Base-by-base conservation (phyloP, 92 coral and sea anemone genomes). In the Zoanthus solanderi region DNA sequence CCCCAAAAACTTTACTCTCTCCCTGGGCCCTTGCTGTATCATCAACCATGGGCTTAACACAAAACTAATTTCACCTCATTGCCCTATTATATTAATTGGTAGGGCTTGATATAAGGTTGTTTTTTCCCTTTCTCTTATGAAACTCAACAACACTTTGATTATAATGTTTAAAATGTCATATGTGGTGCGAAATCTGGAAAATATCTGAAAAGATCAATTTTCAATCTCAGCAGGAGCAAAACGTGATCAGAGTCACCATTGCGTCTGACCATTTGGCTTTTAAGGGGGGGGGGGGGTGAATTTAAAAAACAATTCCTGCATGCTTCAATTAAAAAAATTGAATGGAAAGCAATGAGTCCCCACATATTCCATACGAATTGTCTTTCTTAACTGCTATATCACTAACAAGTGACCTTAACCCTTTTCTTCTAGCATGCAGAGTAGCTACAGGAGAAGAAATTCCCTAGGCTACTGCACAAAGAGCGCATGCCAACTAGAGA, bases 301-400 rank as follows among this genome's bases (percentile, higher is more conserved):
- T 57, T 57, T 57, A 57, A 57, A 57, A 57, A 57, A 57, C 65
- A 57, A 57, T 57, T 57, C 65, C 65, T 57, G 65, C 65, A 57
- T 57, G 65, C 65, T 12, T 57, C 65, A 57, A 57, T 57, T 57
- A 58, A 58, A 58, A 58, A 13, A 58, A 58, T 13, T 58, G 65
- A 13, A 58, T 58, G 23, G 28, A 58, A 58, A 58, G 65, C 65
- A 58, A 58, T 58, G 65, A 58, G 65, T 13, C 65, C 65, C 23
- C 23, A 81, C 86, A 81, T 58, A 58, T 58, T 58, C 66, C 66
- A 58, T 58, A 58, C 66, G 66, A 58, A 58, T 58, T 58, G 66
- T 58, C 66, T 58, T 58, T 58, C 66, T 58, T 58, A 58, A 58
- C 66, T 58, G 66, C 66, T 58, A 58, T 58, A 58, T 58, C 66